Conservation (phyloP, 2,797 vertebrate genomes). For the Anabacerthia variegaticeps region DNA sequence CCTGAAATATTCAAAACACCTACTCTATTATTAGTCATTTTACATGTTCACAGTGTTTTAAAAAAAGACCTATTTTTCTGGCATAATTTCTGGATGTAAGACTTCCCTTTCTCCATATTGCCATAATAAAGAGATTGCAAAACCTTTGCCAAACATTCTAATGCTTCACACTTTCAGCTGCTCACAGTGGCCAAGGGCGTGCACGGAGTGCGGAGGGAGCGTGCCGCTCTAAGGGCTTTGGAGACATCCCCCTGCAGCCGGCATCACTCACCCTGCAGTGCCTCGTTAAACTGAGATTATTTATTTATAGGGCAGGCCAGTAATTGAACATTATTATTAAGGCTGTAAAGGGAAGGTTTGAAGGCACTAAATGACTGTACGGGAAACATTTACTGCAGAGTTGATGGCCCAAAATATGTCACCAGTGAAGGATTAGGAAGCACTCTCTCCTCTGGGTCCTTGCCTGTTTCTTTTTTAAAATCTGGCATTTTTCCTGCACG, state of each 20-base stretch:
- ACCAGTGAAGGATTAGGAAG: conserved; percentile 45
- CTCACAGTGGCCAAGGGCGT: fast-evolving
- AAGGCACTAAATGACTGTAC: conserved; percentile 41
- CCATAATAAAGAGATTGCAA: not conserved
- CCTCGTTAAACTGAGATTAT: conserved; percentile 2
- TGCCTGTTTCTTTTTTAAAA: conserved; percentile 59
- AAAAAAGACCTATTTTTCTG: not conserved
- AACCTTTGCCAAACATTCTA: not conserved
- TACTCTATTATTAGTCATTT: conserved; percentile 8
- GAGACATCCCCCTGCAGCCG: not conserved
- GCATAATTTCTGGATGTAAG: not conserved
- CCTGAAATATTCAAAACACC: not conserved
- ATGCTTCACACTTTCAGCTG: not conserved
- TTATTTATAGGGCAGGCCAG: conserved; percentile 46
- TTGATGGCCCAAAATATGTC: conserved; percentile 40
- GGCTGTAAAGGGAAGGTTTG: not conserved
- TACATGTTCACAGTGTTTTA: not conserved
- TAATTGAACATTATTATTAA: conserved; percentile 22
- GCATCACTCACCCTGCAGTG: not conserved
- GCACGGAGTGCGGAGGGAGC: fast-evolving
- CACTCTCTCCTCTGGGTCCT: conserved; percentile 43
- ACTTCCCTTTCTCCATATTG: not conserved
- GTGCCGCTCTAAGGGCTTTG: fast-evolving
- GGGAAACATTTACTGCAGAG: conserved; percentile 31
- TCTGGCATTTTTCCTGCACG: conserved; percentile 44